These are phyloP conservation scores for Watsonalla cultraria DNA, from an alignment of 2,888 invertebrate genomes.

Conservation along the genomic window DNA sequence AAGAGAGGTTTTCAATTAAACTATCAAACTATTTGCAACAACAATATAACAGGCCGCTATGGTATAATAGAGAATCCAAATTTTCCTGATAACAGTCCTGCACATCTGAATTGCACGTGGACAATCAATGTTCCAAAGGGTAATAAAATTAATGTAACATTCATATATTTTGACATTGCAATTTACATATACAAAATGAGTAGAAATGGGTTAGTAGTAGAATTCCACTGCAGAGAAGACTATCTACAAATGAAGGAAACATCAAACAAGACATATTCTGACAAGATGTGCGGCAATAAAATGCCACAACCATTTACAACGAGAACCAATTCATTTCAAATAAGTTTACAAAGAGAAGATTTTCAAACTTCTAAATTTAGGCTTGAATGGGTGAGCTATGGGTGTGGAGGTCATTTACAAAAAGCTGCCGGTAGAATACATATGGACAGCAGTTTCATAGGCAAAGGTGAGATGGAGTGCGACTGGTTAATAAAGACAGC, in stretches of 20 bases:
- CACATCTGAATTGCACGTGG: conserved; percentile 86
- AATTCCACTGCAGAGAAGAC: conserved; percentile 76
- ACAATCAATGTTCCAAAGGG: conserved; percentile 85
- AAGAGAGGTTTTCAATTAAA: conserved; percentile 88
- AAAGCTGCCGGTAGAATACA: conserved; percentile 75
- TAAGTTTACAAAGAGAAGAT: conserved; percentile 83
- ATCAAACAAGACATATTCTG: conserved; percentile 44
- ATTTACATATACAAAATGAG: conserved; percentile 6
- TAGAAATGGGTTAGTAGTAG: neutral
- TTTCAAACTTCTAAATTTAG: conserved; percentile 83
- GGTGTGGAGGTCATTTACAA: conserved; percentile 85
- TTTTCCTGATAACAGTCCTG: conserved; percentile 84
- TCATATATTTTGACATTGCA: conserved; percentile 84
- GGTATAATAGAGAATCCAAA: conserved; percentile 93
- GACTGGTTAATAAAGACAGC: conserved; percentile 87
- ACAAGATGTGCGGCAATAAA: conserved; percentile 65
- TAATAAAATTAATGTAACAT: conserved; percentile 88
- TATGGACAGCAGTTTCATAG: conserved; percentile 81
- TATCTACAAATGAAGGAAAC: conserved; percentile 76
- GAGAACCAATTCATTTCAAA: conserved; percentile 75
- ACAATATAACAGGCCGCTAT: conserved; percentile 79
- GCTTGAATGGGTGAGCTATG: conserved; percentile 87
- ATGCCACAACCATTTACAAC: conserved; percentile 77
- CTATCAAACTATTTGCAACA: conserved; percentile 85
- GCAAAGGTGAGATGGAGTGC: conserved; percentile 80